Percentiles rank a stretch among this genome's conserved stretches.
These are phyloP conservation scores for Apodemus agrarius DNA, from an alignment of 2,797 vertebrate species.

Conservation along the genomic window DNA sequence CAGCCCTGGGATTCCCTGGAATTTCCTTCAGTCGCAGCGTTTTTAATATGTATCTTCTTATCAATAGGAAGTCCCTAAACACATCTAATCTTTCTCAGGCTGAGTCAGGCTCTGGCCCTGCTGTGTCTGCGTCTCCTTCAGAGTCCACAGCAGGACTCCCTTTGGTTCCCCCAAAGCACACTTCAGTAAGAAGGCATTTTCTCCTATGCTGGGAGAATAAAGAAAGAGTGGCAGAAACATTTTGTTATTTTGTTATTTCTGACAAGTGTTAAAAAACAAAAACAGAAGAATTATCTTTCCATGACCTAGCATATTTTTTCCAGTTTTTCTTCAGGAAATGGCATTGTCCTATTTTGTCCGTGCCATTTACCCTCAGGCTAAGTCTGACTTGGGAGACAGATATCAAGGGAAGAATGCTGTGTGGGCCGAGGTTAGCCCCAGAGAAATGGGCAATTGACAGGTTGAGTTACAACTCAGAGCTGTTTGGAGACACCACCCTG, in stretches of 20 bases:
- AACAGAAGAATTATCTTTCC: constrained; percentile 72
- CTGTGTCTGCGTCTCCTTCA: not conserved
- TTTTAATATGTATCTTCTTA: not conserved
- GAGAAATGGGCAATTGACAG: not conserved
- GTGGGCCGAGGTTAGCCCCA: not conserved
- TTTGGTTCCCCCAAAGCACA: constrained; percentile 48
- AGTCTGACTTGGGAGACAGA: not conserved
- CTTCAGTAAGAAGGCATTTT: constrained; percentile 71
- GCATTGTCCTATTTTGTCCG: not conserved
- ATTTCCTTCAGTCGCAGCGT: not conserved
- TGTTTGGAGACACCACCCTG: not conserved
- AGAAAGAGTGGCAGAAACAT: constrained; percentile 78
- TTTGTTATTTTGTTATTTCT: constrained; percentile 83
- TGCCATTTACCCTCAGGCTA: not conserved
- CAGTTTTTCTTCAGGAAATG: not conserved
- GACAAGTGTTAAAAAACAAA: constrained; percentile 82
- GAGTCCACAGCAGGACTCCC: not conserved
- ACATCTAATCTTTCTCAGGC: not conserved
- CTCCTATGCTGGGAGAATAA: constrained; percentile 73
- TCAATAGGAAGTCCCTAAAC: constrained; percentile 1
- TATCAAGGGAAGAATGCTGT: not conserved
- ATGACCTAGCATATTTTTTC: not conserved
- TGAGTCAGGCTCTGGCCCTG: not conserved
- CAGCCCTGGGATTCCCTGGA: constrained; percentile 11
- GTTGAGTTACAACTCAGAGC: not conserved